Percentiles rank a stretch among this genome's conserved stretches.
These are phyloP conservation scores for Cecropterus lyciades DNA, from an alignment of 1,140 invertebrate species.

Conservation along the genomic window DNA sequence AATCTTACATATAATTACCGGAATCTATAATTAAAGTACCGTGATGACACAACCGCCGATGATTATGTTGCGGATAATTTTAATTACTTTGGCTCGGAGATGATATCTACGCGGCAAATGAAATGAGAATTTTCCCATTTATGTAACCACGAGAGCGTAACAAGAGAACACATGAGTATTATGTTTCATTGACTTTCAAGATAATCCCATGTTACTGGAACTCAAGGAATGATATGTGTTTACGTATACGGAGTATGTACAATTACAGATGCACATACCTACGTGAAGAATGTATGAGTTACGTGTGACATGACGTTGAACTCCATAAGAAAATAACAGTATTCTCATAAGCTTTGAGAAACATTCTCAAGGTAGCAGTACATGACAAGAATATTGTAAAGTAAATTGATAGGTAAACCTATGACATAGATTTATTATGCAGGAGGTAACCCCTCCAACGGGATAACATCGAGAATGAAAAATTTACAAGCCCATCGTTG, in stretches of 20 bases:
- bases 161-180: conserved; percentile 37
- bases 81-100: conserved; percentile 46
- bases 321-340: conserved; percentile 61
- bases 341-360: conserved; percentile 53
- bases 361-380: conserved; percentile 45
- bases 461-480: conserved; percentile 5
- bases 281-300: neutral
- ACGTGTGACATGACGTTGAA: conserved; percentile 40
- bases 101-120: conserved; percentile 55
- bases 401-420: conserved; percentile 53
- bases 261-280: neutral
- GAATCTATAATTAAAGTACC: conserved; percentile 45
- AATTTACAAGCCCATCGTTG: conserved; percentile 3
- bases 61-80: conserved; percentile 43
- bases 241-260: neutral
- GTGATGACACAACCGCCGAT: conserved; percentile 53
- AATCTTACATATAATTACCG: conserved; percentile 5
- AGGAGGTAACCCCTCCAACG: conserved; percentile 11
- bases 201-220: conserved; percentile 33
- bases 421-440: conserved; percentile 41
- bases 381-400: conserved; percentile 53
- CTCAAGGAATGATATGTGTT: conserved; percentile 38
- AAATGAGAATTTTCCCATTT: conserved; percentile 61
- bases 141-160: conserved; percentile 57
- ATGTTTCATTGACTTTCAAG: conserved; percentile 40